phyloP scores from a whole-genome alignment of 2,888 invertebrate genomes.

The Chalcosyrphus nemorum region DNA sequence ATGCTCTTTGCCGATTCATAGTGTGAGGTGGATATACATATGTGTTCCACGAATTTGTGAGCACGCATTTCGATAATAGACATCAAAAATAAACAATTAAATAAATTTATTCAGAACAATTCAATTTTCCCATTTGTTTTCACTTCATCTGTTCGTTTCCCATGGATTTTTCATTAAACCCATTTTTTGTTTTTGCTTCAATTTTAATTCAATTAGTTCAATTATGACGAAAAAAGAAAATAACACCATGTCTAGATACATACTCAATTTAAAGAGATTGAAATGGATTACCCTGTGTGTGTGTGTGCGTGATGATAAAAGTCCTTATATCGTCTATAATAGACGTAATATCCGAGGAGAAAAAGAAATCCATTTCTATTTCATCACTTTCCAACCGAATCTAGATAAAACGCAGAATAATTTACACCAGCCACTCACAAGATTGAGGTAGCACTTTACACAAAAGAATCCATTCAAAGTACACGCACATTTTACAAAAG shows the following conservation, averaged over 20 bases:
- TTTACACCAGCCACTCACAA: slow-evolving; percentile 18
- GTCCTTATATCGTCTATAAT: slow-evolving; percentile 8
- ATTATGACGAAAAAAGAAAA: not conserved
- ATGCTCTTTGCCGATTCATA: too few species aligned
- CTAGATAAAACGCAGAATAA: slow-evolving; percentile 44
- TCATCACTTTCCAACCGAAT: slow-evolving; percentile 12
- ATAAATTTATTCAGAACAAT: not conserved
- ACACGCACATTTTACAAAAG: slow-evolving; percentile 45
- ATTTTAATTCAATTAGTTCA: slow-evolving; percentile 9
- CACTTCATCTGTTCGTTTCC: not conserved
- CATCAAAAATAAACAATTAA: not conserved
- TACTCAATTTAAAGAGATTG: slow-evolving; percentile 13
- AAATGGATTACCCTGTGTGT: not conserved
- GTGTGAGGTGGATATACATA: too few species aligned
- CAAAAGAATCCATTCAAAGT: slow-evolving; percentile 43
- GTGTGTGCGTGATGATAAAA: not conserved
- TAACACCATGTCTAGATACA: not conserved
- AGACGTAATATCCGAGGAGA: not conserved
- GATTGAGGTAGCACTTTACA: slow-evolving; percentile 21
- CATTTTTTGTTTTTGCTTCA: not conserved
- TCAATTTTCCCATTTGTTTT: not conserved
- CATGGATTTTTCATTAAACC: not conserved
- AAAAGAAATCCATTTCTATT: slow-evolving; percentile 6
- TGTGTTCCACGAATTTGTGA: too few species aligned
- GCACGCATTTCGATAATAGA: not conserved